phyloP scores from a whole-genome alignment of 2,113 vertebrate species.

The Irena cyanogastra region DNA sequence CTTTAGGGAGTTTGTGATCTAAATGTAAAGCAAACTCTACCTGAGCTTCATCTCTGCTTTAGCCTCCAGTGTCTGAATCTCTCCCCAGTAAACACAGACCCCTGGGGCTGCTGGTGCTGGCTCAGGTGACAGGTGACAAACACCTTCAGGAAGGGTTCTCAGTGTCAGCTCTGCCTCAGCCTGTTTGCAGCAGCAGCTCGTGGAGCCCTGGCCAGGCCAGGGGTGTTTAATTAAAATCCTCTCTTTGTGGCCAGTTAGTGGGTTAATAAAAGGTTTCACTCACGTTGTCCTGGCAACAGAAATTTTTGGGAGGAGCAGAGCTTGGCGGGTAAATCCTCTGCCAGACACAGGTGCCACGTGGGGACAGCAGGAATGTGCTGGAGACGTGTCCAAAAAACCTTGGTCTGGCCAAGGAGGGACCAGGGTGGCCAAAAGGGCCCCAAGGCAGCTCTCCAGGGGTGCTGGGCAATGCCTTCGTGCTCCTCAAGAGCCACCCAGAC shows the following conservation, averaged over 20 bases:
- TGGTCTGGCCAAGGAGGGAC: neutral
- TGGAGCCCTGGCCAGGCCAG: neutral
- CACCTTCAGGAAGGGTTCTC: rapidly evolving
- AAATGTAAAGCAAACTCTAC: neutral
- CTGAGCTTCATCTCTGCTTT: neutral
- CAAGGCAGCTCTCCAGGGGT: neutral
- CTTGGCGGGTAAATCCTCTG: neutral
- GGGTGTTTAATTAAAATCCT: neutral
- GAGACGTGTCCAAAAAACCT: rapidly evolving
- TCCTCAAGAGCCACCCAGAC: neutral
- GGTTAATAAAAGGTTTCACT: neutral
- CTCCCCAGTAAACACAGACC: neutral
- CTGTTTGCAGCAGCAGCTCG: neutral
- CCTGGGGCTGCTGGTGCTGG: neutral
- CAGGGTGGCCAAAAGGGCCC: neutral
- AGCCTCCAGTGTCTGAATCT: neutral
- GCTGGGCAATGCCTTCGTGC: neutral
- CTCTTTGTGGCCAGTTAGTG: neutral
- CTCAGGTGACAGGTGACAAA: neutral
- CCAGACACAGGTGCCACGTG: neutral
- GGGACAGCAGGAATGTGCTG: neutral
- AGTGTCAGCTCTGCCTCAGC: neutral
- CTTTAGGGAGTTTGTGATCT: neutral
- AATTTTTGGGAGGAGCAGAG: neutral
- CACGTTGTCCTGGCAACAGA: neutral